phyloP scores from a whole-genome alignment of 1,140 invertebrate species.

The Copidosoma floridanum region DNA sequence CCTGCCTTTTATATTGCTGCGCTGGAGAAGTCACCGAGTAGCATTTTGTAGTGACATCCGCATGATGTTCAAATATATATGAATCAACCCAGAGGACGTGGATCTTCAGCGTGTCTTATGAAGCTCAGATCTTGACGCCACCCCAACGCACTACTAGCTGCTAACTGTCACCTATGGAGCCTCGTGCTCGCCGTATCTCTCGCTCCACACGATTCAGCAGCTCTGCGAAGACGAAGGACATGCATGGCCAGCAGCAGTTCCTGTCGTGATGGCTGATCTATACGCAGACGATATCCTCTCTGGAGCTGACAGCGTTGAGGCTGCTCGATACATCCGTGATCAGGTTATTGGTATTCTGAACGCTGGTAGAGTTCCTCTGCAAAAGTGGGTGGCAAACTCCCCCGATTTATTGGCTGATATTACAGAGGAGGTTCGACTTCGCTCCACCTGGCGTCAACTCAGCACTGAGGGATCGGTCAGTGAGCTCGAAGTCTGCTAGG shows the following conservation, averaged over 20 bases:
- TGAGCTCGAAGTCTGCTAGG: not conserved
- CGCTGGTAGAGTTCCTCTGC: constrained; percentile 17
- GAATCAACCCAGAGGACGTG: not conserved
- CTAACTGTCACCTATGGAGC: too few species aligned
- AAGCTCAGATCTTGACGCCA: not conserved
- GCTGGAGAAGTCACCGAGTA: too few species aligned
- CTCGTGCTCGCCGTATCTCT: too few species aligned
- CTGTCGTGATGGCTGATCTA: not conserved
- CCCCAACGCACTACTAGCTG: not conserved
- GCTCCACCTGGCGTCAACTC: not conserved
- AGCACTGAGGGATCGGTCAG: not conserved
- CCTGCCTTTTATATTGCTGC: not conserved
- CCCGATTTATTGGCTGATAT: not conserved
- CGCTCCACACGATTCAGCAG: too few species aligned
- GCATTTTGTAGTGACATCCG: too few species aligned
- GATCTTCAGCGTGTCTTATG: constrained; percentile 4
- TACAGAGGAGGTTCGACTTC: not conserved
- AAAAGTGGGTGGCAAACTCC: constrained; percentile 18
- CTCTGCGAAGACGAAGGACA: not conserved
- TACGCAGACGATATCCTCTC: constrained; percentile 9
- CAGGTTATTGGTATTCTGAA: not conserved
- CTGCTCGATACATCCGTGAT: not conserved
- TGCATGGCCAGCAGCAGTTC: not conserved
- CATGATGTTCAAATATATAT: constrained; percentile 1
- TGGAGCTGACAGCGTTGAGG: not conserved